A percentile compares a stretch with the other conserved stretches of the same genome.
Evolutionary conservation across 2,113 vertebrate species (phyloP).

Genomic region (Dasyurus viverrinus): DNA sequence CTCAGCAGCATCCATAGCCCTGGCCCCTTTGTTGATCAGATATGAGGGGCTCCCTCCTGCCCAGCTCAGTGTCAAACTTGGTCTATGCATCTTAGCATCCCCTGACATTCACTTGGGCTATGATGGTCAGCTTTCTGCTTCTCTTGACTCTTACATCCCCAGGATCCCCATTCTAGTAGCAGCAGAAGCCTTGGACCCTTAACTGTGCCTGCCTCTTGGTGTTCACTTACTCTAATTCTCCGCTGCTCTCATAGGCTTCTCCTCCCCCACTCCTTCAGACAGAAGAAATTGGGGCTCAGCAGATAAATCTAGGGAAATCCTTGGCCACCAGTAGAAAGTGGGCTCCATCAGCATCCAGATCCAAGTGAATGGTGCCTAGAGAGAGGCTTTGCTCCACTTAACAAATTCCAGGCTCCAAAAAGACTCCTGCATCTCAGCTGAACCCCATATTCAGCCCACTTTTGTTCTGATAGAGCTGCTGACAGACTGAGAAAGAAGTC

Average conservation of each 20-base stretch:
- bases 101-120: background rate
- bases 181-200: background rate
- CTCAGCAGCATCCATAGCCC: background rate
- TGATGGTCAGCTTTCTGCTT: background rate
- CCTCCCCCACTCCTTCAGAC: background rate
- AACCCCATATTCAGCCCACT: background rate
- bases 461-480: background rate
- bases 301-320: background rate
- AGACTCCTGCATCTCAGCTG: background rate
- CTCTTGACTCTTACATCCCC: background rate
- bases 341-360: no score
- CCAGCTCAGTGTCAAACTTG: background rate
- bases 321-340: no score
- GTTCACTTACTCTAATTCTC: background rate
- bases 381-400: background rate
- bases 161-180: background rate
- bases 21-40: background rate
- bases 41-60: background rate
- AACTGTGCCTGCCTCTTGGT: background rate
- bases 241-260: background rate
- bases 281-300: background rate
- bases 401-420: background rate
- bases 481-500: background rate
- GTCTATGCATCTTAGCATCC: background rate
- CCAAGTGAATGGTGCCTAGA: background rate